Evolutionary conservation across 2,888 invertebrate species (phyloP).

Genomic region (Synanthedon andrenaeformis): DNA sequence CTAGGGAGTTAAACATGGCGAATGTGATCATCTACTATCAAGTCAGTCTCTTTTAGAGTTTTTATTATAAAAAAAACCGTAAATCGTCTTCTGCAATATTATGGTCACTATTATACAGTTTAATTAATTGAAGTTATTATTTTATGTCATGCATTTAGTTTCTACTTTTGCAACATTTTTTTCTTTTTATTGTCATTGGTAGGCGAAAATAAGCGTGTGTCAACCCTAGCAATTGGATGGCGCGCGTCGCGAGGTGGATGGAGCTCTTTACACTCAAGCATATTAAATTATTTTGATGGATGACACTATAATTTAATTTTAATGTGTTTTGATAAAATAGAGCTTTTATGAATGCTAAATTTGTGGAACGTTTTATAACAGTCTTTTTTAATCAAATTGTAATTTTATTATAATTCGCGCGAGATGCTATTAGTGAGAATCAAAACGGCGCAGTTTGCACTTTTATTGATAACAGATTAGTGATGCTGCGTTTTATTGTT

Average conservation of each 20-base stretch:
- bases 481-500: slow-evolving; percentile 9
- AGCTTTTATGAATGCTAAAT: slow-evolving; percentile 31
- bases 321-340: slow-evolving; percentile 64
- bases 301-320: slow-evolving; percentile 60
- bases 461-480: slow-evolving; percentile 12
- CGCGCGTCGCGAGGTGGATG: slow-evolving; percentile 1
- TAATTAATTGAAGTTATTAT: too few species aligned
- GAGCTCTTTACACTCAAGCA: slow-evolving; percentile 18
- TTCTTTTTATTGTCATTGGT: too few species aligned
- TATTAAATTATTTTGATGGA: slow-evolving; percentile 66
- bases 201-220: not conserved
- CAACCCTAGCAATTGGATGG: not conserved
- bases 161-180: too few species aligned
- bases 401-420: slow-evolving; percentile 23
- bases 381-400: slow-evolving; percentile 20
- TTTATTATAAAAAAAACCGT: too few species aligned
- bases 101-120: too few species aligned
- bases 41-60: too few species aligned
- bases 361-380: slow-evolving; percentile 23
- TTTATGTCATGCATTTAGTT: too few species aligned
- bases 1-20: too few species aligned
- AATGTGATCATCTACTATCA: too few species aligned
- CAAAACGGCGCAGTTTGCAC: slow-evolving; percentile 10
- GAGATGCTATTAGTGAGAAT: slow-evolving; percentile 11
- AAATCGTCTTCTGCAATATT: too few species aligned